Conservation (phyloP, 2,113 vertebrate species). For the Prietella phreatophila region DNA sequence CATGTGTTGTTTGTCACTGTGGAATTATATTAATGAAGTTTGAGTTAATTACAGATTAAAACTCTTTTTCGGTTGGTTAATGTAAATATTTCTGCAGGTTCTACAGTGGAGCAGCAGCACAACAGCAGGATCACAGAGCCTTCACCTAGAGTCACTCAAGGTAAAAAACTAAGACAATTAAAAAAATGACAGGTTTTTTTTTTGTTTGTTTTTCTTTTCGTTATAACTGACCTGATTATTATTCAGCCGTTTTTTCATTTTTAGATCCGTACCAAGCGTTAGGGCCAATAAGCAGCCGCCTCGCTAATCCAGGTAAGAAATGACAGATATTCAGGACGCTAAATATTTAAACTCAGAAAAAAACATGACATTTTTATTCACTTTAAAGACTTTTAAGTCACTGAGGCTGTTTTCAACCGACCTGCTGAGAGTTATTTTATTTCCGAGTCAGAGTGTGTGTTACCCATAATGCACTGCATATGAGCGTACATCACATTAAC, state of each 20-base stretch:
- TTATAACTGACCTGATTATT: background rate
- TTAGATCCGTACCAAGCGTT: slow-evolving; percentile 97
- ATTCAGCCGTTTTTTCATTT: slow-evolving; percentile 24
- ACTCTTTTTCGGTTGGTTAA: background rate
- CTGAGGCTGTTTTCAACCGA: background rate
- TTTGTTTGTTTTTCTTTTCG: background rate
- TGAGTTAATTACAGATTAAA: background rate
- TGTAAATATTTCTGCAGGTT: slow-evolving; percentile 55
- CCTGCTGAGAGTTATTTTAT: background rate
- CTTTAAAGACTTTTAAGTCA: background rate
- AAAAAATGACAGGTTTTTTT: background rate
- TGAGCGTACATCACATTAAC: background rate
- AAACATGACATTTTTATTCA: background rate
- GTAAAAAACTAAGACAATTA: slow-evolving; percentile 49
- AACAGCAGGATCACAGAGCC: slow-evolving; percentile 68
- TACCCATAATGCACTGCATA: background rate
- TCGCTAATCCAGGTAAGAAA: slow-evolving; percentile 94
- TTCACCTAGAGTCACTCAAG: slow-evolving; percentile 63
- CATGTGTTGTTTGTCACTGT: background rate
- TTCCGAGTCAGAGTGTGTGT: background rate
- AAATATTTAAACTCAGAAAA: background rate
- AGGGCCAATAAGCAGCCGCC: slow-evolving; percentile 91
- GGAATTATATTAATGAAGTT: background rate
- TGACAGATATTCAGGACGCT: background rate
- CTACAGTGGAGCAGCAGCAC: slow-evolving; percentile 73